Percentiles rank a stretch among this genome's conserved stretches.
phyloP scores from a whole-genome alignment of 2,797 vertebrate genomes.

The Calcarius lapponicus region DNA sequence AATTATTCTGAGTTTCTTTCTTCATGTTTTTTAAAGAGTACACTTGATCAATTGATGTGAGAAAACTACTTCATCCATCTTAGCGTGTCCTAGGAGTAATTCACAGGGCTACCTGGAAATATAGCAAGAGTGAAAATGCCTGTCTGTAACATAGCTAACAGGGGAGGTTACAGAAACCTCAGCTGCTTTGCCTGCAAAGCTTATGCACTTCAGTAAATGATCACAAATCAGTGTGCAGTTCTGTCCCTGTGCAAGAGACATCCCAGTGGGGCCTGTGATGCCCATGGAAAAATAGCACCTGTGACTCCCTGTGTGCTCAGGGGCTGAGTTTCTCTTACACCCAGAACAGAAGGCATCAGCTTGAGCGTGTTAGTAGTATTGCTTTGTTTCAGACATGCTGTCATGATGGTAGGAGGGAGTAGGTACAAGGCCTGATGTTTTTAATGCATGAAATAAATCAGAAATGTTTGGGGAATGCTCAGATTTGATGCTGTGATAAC shows the following conservation, averaged over 20 bases:
- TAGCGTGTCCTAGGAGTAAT: neutral
- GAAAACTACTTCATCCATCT: neutral
- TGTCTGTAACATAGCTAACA: neutral
- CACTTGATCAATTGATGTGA: neutral
- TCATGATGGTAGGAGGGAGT: neutral
- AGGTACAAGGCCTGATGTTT: neutral
- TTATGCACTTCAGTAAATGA: neutral
- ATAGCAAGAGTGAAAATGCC: neutral
- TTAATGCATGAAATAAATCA: neutral
- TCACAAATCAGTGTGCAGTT: neutral
- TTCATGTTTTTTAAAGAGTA: neutral
- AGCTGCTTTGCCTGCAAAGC: neutral
- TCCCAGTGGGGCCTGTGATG: accelerated
- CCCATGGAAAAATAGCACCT: neutral
- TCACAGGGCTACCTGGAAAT: neutral
- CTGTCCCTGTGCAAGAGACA: neutral
- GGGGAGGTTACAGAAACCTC: neutral
- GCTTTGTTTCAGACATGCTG: neutral
- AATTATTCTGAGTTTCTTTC: neutral
- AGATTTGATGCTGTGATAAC: neutral
- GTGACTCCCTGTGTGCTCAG: neutral
- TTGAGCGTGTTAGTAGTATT: accelerated
- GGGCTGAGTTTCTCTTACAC: neutral
- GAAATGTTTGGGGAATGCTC: neutral
- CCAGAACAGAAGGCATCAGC: neutral